These are phyloP conservation scores for Sitta carolinensis DNA, from an alignment of 2,797 vertebrate species.

Conservation along the genomic window DNA sequence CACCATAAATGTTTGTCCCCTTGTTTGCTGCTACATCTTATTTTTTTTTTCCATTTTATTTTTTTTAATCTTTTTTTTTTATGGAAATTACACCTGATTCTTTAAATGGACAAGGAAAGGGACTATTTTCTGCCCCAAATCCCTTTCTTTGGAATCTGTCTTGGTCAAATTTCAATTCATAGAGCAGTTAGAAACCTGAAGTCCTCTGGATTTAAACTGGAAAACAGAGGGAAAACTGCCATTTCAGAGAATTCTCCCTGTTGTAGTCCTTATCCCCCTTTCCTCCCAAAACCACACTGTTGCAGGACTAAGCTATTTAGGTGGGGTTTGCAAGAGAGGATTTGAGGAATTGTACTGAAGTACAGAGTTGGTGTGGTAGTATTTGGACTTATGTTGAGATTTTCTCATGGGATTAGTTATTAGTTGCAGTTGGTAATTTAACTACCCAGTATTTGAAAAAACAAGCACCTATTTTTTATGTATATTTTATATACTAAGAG, in stretches of 20 bases:
- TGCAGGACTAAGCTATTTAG: not conserved
- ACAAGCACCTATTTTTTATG: not conserved
- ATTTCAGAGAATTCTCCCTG: not conserved
- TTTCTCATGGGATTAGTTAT: not conserved
- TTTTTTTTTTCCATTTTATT: not conserved
- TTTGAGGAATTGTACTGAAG: not conserved
- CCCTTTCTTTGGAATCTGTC: not conserved
- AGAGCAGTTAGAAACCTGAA: not conserved
- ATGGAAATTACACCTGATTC: not conserved
- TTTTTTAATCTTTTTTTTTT: not conserved
- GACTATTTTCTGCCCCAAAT: not conserved
- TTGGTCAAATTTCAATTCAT: not conserved
- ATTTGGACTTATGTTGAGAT: not conserved
- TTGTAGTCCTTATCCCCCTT: not conserved
- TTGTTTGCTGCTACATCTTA: not conserved
- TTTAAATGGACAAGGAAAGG: not conserved
- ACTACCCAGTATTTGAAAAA: not conserved
- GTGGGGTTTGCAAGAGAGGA: not conserved
- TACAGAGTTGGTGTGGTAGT: not conserved
- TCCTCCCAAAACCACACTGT: not conserved
- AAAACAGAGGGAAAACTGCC: not conserved
- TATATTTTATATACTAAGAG: not conserved
- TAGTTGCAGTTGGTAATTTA: constrained; percentile 4
- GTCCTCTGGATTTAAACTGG: not conserved
- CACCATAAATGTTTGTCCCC: not conserved